Evolutionary conservation across 2,113 vertebrate species (phyloP), one percentile per base, ranked within the genome.

Genomic region (Scytalopus superciliaris): DNA sequence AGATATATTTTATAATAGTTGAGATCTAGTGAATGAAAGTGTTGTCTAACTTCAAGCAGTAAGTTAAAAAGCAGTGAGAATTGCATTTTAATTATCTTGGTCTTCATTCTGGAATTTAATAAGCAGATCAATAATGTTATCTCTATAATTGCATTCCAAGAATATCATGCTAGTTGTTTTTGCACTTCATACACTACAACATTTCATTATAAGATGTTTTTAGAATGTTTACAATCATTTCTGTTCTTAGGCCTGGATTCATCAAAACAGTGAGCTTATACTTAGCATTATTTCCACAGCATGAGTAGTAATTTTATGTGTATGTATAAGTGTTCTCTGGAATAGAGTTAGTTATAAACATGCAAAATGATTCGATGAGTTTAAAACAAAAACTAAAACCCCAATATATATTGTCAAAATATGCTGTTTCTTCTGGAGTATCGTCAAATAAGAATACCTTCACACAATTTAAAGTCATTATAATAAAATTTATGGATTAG

Each of bases 191-290:
- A 91, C 59, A 81, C 53, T 76, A 67, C 79, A 94, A 30, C 49
- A 93, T 93, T 95, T 92, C 31, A 74, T 68, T 33, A 56, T 92
- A 68, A 94, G 74, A 88, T 95, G 89, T 92, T 94, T 93, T 96
- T 80, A 94, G 78, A 87, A 72, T 93, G 77, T 95, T 94, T 96
- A 89, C 93, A 92, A 82, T 89, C 13, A 81, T 96, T 92, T 95
- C 67, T 96, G 53, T 94, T 89, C 89, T 91, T 84, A 94, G 87
- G 81, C 70, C 91, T 87, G 74, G 37, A 95, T 94, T 97, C 77
- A 95, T 92, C 91, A 92, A 95, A 97, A 94, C 89, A 94, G 66
- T 85, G 80, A 93, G 60, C 40, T 91, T 89, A 95, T 78, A 87
- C 84, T 92, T 92, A 94, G 62, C 87, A 89, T 97, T 94, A 87